Evolutionary conservation across 2,888 invertebrate species (phyloP).

Genomic region (Nematopogon swammerdamellus): DNA sequence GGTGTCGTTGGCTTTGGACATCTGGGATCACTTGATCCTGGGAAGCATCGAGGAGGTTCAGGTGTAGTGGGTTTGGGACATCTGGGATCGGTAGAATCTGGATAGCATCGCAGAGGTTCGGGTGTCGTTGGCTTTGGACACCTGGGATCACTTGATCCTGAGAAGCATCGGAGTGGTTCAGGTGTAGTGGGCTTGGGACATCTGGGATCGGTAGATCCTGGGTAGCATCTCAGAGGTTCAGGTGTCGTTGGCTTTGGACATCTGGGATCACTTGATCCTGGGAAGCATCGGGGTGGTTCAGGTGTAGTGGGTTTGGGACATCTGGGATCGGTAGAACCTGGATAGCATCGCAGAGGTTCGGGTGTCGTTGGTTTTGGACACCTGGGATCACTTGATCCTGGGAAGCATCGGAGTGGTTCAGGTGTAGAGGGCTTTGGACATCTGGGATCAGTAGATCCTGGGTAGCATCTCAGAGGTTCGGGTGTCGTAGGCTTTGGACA

Average conservation of each 20-base stretch:
- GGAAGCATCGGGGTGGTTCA: constrained; percentile 16
- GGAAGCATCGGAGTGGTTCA: constrained; percentile 16
- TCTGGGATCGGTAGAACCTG: constrained; percentile 14
- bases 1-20: constrained; percentile 15
- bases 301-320: constrained; percentile 15
- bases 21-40: constrained; percentile 15
- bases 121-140: constrained; percentile 22
- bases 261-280: constrained; percentile 19
- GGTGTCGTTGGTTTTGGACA: constrained; percentile 16
- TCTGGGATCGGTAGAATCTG: constrained; percentile 23
- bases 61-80: constrained; percentile 25
- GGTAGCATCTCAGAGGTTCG: constrained; percentile 15
- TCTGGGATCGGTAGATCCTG: constrained; percentile 18
- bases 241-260: constrained; percentile 16
- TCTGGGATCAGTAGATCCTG: constrained; percentile 22
- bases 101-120: constrained; percentile 23
- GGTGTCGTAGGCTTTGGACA: constrained; percentile 22
- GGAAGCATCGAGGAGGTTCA: constrained; percentile 20
- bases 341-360: constrained; percentile 16
- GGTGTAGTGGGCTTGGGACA: constrained; percentile 18
- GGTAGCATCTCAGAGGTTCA: constrained; percentile 21
- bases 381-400: constrained; percentile 21
- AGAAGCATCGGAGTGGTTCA: constrained; percentile 16
- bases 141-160: constrained; percentile 17
- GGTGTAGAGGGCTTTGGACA: constrained; percentile 9